Base-by-base conservation (phyloP, 2,888 invertebrate species). In the Teleiodes luculella region DNA sequence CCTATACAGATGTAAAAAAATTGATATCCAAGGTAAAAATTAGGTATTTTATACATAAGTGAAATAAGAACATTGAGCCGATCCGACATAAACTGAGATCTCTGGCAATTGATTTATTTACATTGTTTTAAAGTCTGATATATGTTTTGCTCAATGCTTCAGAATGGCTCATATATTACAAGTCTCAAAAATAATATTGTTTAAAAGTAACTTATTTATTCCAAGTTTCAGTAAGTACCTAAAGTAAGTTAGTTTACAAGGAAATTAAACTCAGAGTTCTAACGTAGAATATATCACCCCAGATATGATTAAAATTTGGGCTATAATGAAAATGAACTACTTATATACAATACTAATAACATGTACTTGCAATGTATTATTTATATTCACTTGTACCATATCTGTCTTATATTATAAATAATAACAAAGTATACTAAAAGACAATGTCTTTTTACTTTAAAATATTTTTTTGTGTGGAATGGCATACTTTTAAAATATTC, bases 391-490 rank as follows among this genome's bases (percentile, higher is more conserved):
- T 24, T 24, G 24, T 24, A 24, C 24, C 24, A 24, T 24, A 4
- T 24, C 6, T 24, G 3, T 24, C 24, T 3, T 24, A 24, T 24
- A 24, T n/a, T n/a, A n/a, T n/a, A n/a, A n/a, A n/a, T n/a, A 16
- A 14, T 16, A 11, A 1, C 39, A 18, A 10, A 35, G n/a, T n/a
- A 35, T 60, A 61, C 61, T 63, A 61, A 58, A 28, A 57, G 55
- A 61, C 31, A 64, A 64, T 58, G 63, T 70, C 70, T 63, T 74
- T 71, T 68, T 67, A 58, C 65, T 59, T 66, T 69, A 66, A 58
- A 64, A 53, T 62, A 70, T 72, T 62, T 76, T 76, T 72, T 20
- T 18, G 10, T 41, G 11, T 78, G 79, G 79, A 78, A 78, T 78
- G 79, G 68, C 69, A 66, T 59, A 59, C 46, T 48, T 49, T 31